Percentiles rank a stretch among this genome's conserved stretches.
Conservation (phyloP, 2,888 invertebrate species). For the Eumerus sabulonum region DNA sequence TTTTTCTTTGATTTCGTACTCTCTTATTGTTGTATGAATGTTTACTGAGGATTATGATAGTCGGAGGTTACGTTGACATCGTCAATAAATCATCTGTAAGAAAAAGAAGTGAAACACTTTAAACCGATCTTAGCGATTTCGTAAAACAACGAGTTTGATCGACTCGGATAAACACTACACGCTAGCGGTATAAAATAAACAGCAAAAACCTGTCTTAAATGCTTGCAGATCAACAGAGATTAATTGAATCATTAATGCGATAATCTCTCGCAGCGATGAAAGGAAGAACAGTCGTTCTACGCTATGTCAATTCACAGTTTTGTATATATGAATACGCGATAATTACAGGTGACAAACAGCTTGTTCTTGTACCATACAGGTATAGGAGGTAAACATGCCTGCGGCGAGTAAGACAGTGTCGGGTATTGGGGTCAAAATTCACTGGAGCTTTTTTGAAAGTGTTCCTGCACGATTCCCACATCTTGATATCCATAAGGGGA, state of each 20-base stretch:
- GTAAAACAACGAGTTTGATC: no score
- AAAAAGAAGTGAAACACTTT: neutral
- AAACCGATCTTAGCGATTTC: no score
- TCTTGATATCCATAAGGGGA: no score
- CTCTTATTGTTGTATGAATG: no score
- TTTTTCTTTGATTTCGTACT: slow-evolving; percentile 11
- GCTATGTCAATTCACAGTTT: slow-evolving; percentile 4
- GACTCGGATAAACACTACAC: no score
- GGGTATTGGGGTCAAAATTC: slow-evolving; percentile 58
- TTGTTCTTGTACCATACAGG: slow-evolving; percentile 12
- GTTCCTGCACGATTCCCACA: no score
- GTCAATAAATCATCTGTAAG: slow-evolving; percentile 28
- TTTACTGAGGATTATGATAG: no score
- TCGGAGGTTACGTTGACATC: slow-evolving; percentile 36
- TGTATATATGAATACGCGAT: slow-evolving; percentile 4
- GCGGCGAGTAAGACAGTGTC: neutral
- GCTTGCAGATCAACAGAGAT: slow-evolving; percentile 35
- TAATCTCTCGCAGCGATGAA: slow-evolving; percentile 6
- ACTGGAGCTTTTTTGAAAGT: slow-evolving; percentile 37
- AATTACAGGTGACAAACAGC: slow-evolving; percentile 51
- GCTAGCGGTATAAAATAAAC: no score
- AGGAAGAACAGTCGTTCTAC: slow-evolving; percentile 27
- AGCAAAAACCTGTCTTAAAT: slow-evolving; percentile 27
- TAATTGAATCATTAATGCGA: slow-evolving; percentile 38
- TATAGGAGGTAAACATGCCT: slow-evolving; percentile 4